Base-by-base conservation (phyloP, 2,797 vertebrate genomes). In the Anomalospiza imberbis region DNA sequence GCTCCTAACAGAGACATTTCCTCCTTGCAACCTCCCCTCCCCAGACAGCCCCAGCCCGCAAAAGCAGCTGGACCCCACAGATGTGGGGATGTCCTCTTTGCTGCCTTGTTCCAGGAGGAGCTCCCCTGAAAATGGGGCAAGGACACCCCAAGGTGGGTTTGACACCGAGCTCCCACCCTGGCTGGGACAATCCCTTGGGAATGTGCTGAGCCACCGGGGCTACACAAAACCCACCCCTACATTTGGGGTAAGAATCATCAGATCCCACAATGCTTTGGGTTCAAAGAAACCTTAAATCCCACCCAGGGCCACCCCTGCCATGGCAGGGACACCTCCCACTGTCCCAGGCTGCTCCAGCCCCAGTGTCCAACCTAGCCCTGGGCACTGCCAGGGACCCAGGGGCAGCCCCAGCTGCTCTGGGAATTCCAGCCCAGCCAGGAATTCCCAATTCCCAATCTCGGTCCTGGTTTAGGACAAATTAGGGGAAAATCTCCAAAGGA, bases 141-240 rank as follows among this genome's bases (percentile, higher is more conserved):
- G 1, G 1, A 9, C 2, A 1, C 7, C 5, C 19, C 72, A 3
- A 8, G 72, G 40, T 3, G 11, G 11, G 3, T 75, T 12, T 32
- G 28, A 5, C 38, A 13, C 9, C 4, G 9, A 31, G 10, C 10
- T 13, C 40, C 40, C 8, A 38, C 19, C 36, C 10, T 9, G 22
- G 20, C 12, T 21, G 44, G 24, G 20, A 18, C 31, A 53, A 7
- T 29, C 13, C 20, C 53, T n/a, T 10, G 53, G 53, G 20, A 21
- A 55, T 1, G 20, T 13, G 22, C 6, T 6, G 25, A 58, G 54
- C 5, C 29, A 7, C 29, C 31, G 14, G 53, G 4, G 62, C 60
- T 29, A 5, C 18, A 4, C 36, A 50, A 22, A 24, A 19, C 0
- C 2, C 20, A 15, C 8, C 7, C 12, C 31, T 3, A 1, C 58